A percentile compares a stretch with the other conserved stretches of the same genome.
These are phyloP conservation scores for Hermaeophaga mercurialis DNA, from an alignment of 2,888 invertebrate genomes.

Conservation along the genomic window DNA sequence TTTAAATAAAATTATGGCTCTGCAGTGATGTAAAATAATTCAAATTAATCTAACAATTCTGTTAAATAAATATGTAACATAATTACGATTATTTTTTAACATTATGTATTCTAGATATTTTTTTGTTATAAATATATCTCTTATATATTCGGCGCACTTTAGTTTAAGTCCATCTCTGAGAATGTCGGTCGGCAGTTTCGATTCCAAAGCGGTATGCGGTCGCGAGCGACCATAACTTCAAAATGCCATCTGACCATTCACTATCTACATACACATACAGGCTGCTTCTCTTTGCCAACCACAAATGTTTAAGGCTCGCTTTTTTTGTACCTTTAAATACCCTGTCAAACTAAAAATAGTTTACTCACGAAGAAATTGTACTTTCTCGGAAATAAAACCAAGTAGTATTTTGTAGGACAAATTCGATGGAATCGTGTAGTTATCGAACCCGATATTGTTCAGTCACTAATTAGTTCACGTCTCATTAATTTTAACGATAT, in stretches of 20 bases:
- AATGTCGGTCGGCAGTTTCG: slow-evolving; percentile 51
- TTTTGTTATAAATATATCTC: no score
- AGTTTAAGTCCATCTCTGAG: slow-evolving; percentile 44
- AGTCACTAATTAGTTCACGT: no score
- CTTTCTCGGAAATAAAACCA: slow-evolving; percentile 4
- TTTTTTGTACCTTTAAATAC: slow-evolving; percentile 23
- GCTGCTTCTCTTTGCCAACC: slow-evolving; percentile 40
- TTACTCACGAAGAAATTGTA: slow-evolving; percentile 10
- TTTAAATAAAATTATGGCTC: no score
- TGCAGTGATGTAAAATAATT: no score
- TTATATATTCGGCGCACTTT: no score
- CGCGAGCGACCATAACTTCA: slow-evolving; percentile 53
- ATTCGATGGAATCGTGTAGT: background rate
- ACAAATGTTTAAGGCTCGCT: slow-evolving; percentile 32
- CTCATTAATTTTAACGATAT: no score
- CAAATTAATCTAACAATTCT: no score
- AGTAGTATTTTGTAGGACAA: background rate
- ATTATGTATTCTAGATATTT: no score
- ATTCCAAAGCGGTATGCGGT: slow-evolving; percentile 54
- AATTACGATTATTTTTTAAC: no score
- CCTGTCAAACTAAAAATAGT: slow-evolving; percentile 20
- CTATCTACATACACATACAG: slow-evolving; percentile 52
- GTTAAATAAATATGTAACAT: no score
- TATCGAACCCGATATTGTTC: no score
- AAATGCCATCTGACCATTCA: slow-evolving; percentile 56